Base-by-base conservation (phyloP, 1,140 invertebrate genomes). In the Euwallacea fornicatus region DNA sequence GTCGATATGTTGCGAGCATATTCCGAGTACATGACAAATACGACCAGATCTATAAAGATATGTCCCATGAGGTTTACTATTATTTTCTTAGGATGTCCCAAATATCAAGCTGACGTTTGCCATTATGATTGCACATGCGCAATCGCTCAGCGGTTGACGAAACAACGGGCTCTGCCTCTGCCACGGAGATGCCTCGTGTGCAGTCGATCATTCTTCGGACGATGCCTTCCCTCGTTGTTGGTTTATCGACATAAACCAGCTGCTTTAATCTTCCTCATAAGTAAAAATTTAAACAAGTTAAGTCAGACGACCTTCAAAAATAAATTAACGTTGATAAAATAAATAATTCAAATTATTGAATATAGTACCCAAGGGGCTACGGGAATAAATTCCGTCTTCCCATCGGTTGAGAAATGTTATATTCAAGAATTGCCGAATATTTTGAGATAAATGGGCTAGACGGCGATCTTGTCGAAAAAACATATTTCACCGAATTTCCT, bases 401-500 rank as follows among this genome's bases (percentile, higher is more conserved):
- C 58, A 60, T 15, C 50, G 13, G 15, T 33, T 42, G 15, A 43
- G 58, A 67, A 16, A 67, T 41, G 13, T 11, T 33, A 10, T 21
- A 61, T 71, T 56, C 11, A 66, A 15, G 41, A 58, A 41, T 58
- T 67, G 58, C 4, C 64, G 50, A 8, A 67, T 44, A 43, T 66
- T 47, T 59, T 21, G 11, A 7, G 66, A 15, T 67, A 42, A 76
- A 71, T 80, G 74, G 9, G 73, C 53, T 50, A 76, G 73, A 69
- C 75, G 76, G 50, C 76, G 77, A 76, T 80, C 75, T 10, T 76
- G 71, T 68, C 78, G 76, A 21, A 74, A 77, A 53, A 63, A 77
- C 71, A 81, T 79, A 53, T 58, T 47, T 56, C 55, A 63, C 65
- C 71, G 41, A 56, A 72, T 76, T 42, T 42, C 53, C 47, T 76